These are phyloP conservation scores for Megaceryle alcyon DNA, from an alignment of 2,797 vertebrate genomes.

Conservation along the genomic window DNA sequence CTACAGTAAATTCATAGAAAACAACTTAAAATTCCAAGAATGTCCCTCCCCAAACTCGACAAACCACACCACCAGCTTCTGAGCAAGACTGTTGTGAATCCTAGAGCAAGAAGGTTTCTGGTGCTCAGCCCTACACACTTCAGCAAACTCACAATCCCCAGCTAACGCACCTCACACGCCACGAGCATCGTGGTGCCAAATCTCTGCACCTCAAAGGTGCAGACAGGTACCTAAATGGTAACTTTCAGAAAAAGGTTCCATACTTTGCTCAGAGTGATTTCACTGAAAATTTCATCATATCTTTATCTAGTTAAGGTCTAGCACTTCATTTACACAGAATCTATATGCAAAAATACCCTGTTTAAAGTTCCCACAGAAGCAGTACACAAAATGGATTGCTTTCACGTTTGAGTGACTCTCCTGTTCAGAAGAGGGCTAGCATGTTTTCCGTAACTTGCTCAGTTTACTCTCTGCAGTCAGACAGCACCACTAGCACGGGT, in stretches of 20 bases:
- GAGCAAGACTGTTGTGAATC: background rate
- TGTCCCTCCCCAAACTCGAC: background rate
- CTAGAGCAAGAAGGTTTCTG: background rate
- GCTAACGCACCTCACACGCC: fast-evolving
- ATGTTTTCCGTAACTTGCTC: slow-evolving; percentile 29
- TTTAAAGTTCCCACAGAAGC: slow-evolving; percentile 19
- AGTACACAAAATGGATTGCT: background rate
- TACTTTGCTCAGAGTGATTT: background rate
- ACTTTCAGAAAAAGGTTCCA: background rate
- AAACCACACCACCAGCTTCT: background rate
- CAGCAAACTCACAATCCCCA: background rate
- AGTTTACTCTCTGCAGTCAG: slow-evolving; percentile 47
- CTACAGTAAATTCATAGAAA: background rate
- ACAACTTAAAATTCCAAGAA: background rate
- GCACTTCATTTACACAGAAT: background rate
- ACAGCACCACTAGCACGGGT: slow-evolving; percentile 46
- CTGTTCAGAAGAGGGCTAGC: slow-evolving; percentile 37
- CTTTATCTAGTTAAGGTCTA: background rate
- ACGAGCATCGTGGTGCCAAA: fast-evolving
- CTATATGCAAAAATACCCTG: background rate
- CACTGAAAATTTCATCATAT: background rate
- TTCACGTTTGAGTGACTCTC: background rate
- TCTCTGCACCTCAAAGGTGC: background rate
- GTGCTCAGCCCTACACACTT: background rate
- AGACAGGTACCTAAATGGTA: background rate